Evolutionary conservation across 2,888 invertebrate species (phyloP).

Genomic region (Phaedon cochleariae): DNA sequence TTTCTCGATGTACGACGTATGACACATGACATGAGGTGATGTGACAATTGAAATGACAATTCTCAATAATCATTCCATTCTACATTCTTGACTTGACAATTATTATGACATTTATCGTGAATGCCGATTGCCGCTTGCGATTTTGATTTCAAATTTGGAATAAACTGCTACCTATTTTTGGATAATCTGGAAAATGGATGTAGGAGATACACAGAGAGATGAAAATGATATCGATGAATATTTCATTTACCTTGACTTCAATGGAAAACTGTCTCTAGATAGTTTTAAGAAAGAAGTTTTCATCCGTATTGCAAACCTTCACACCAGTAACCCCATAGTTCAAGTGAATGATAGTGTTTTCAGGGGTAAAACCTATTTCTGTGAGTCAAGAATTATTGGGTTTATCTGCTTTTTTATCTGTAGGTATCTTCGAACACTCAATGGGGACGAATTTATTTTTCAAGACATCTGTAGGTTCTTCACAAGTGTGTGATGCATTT

Average conservation of each 20-base stretch:
- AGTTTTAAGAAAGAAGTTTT: slow-evolving; percentile 53
- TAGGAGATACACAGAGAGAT: neutral
- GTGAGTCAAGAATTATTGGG: neutral
- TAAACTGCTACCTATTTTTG: too few species aligned
- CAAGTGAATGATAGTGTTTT: slow-evolving; percentile 58
- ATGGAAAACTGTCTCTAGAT: slow-evolving; percentile 51
- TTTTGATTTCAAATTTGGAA: too few species aligned
- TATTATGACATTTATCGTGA: too few species aligned
- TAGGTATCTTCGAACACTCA: slow-evolving; percentile 74
- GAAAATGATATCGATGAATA: slow-evolving; percentile 47
- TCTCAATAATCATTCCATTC: too few species aligned
- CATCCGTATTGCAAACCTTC: slow-evolving; percentile 54
- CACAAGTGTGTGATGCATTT: slow-evolving; percentile 42
- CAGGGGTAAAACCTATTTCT: slow-evolving; percentile 54
- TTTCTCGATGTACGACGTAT: too few species aligned
- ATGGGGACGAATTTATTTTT: slow-evolving; percentile 80
- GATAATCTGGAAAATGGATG: neutral
- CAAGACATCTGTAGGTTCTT: slow-evolving; percentile 67
- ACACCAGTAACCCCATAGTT: slow-evolving; percentile 52
- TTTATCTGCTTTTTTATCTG: slow-evolving; percentile 57
- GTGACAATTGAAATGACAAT: too few species aligned
- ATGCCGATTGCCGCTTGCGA: too few species aligned
- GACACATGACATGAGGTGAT: too few species aligned
- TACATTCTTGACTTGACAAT: too few species aligned
- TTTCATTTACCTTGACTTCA: slow-evolving; percentile 49